phyloP scores from a whole-genome alignment of 2,797 vertebrate species.

The Artibeus lituratus region DNA sequence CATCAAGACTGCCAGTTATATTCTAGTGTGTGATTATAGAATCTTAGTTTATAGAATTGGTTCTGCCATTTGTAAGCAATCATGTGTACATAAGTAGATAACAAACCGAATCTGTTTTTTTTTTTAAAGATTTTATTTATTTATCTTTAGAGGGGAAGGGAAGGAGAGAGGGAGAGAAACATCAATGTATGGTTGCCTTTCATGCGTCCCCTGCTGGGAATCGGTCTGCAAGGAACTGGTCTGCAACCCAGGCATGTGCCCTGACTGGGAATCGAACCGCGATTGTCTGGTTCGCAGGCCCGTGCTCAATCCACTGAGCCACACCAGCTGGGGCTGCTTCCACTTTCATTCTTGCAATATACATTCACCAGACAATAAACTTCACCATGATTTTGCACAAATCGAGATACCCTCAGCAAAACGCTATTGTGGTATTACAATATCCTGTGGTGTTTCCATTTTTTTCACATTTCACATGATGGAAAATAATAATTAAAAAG shows the following conservation, averaged over 20 bases:
- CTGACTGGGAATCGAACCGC: too few relatives aligned
- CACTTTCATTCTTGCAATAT: not conserved
- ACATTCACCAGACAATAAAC: not conserved
- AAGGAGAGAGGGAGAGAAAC: too few relatives aligned
- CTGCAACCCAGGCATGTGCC: too few relatives aligned
- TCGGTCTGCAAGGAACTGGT: too few relatives aligned
- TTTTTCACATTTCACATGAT: constrained; percentile 31
- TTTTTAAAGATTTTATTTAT: too few relatives aligned
- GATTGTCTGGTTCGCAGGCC: too few relatives aligned
- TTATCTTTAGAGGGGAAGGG: too few relatives aligned
- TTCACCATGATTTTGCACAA: not conserved
- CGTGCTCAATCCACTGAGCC: too few relatives aligned
- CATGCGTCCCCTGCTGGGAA: too few relatives aligned
- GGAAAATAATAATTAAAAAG: constrained; percentile 50
- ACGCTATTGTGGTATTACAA: not conserved
- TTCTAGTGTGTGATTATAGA: not conserved
- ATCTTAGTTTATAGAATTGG: not conserved
- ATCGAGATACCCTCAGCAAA: not conserved
- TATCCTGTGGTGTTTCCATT: not conserved
- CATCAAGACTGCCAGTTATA: not conserved
- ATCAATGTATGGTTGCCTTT: too few relatives aligned
- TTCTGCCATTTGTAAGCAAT: not conserved
- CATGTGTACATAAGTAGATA: not conserved
- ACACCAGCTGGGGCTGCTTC: too few relatives aligned
- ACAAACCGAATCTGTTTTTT: not conserved